Base-by-base conservation (phyloP, 2,888 invertebrate genomes). In the Unio delphinus region DNA sequence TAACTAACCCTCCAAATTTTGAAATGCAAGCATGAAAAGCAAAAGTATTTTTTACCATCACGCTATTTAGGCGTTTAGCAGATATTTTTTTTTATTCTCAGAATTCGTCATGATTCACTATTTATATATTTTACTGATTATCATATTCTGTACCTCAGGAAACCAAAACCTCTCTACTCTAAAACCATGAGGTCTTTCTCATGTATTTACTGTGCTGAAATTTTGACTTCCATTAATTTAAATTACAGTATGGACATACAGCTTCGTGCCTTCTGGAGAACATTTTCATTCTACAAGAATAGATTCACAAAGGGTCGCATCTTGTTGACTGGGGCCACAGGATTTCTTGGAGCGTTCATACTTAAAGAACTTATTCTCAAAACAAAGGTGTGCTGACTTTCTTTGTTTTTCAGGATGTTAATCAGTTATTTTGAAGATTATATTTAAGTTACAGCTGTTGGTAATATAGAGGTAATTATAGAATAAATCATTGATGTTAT, bases 221-320 rank as follows among this genome's bases (percentile, higher is more conserved):
- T 59, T 23, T 17, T 11, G 11, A 59, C 11, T 23, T 63, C 17
- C n/a, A 20, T 30, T 34, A 7, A 28, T 64, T 45, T 56, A 45
- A 45, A 18, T 74, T 80, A 23, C 74, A 90, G 90, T 58, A 86
- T 90, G 76, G 90, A 90, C 72, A 87, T 91, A 79, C 89, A 90
- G 73, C 80, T 91, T 66, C 79, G 90, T 55, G 90, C 90, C 1
- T 90, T 91, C 80, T 90, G 90, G 90, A 80, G 90, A 61, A 88
- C 88, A 26, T 83, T 87, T 74, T 80, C 84, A 30, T 87, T 87
- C 69, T 84, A 84, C 67, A 75, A 80, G 58, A 78, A 83, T 56
- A 85, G 89, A 34, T 90, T 90, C 81, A 79, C 80, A 61, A 86
- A 82, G 62, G 87, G 89, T 7, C 81, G 89, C 61, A 87, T 91